These are phyloP conservation scores for Adelosebastes latens DNA, from an alignment of 2,797 vertebrate genomes.

Conservation along the genomic window DNA sequence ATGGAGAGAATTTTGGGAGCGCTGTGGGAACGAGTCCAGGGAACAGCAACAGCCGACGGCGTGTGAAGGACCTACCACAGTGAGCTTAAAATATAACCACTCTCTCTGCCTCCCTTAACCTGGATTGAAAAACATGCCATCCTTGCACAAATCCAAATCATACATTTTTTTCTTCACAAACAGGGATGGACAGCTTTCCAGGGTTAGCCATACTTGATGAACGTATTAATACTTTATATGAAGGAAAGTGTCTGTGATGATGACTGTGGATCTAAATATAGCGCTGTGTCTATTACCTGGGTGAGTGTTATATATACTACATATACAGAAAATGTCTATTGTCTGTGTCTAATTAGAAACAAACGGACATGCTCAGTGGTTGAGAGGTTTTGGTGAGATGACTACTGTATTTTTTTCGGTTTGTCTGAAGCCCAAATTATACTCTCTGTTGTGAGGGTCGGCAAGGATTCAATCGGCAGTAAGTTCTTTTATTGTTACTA, in stretches of 20 bases:
- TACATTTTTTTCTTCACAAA: neutral
- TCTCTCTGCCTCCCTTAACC: conserved; percentile 8
- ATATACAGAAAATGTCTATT: neutral
- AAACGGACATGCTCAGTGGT: too few species aligned
- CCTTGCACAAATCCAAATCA: neutral
- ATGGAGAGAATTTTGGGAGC: conserved; percentile 19
- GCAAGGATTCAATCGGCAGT: neutral
- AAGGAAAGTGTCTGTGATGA: neutral
- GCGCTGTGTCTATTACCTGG: neutral
- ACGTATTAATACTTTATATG: conserved; percentile 14
- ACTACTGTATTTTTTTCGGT: too few species aligned
- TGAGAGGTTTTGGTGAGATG: neutral
- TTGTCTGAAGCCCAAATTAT: neutral
- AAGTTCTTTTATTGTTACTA: neutral
- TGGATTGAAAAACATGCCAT: neutral
- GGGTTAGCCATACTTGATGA: conserved; percentile 30
- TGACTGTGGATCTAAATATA: conserved; percentile 11
- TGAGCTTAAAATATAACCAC: conserved; percentile 33
- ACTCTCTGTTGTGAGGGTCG: neutral
- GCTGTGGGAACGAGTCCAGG: conserved; percentile 26
- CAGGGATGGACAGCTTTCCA: conserved; percentile 9
- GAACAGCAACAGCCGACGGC: conserved; percentile 46
- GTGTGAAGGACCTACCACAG: conserved; percentile 28
- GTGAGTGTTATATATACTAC: neutral
- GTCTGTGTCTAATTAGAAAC: neutral